Evolutionary conservation across 2,113 vertebrate species (phyloP).

Genomic region (Bubo blakistoni): DNA sequence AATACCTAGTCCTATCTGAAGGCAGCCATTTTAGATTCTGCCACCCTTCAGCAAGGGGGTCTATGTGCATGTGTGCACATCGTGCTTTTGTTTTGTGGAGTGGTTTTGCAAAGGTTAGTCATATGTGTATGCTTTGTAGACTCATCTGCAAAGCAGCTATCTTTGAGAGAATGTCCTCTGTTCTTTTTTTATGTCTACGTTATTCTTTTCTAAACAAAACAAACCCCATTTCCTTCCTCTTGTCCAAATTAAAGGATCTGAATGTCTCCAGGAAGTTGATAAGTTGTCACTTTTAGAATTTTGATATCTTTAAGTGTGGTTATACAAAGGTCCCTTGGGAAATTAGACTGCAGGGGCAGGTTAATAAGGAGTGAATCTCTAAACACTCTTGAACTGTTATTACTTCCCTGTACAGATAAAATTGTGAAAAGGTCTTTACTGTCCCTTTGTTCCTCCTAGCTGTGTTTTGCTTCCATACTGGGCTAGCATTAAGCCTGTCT

Average conservation of each 20-base stretch:
- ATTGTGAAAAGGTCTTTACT: neutral
- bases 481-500: neutral
- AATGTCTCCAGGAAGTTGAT: neutral
- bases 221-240: neutral
- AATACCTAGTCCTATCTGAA: neutral
- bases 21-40: neutral
- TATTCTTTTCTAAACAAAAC: neutral
- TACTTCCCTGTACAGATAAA: neutral
- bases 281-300: neutral
- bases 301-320: neutral
- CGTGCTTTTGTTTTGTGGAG: neutral
- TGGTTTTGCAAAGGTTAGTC: neutral
- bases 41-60: fast-evolving
- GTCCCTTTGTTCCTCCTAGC: neutral
- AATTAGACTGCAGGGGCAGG: neutral
- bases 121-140: neutral
- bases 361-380: neutral
- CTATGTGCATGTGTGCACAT: fast-evolving
- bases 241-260: neutral
- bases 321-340: neutral
- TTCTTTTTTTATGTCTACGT: neutral
- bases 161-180: neutral
- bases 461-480: neutral
- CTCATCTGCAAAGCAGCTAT: neutral
- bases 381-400: neutral